Conservation (phyloP, 2,888 invertebrate genomes). For the Eretmocerus hayati region DNA sequence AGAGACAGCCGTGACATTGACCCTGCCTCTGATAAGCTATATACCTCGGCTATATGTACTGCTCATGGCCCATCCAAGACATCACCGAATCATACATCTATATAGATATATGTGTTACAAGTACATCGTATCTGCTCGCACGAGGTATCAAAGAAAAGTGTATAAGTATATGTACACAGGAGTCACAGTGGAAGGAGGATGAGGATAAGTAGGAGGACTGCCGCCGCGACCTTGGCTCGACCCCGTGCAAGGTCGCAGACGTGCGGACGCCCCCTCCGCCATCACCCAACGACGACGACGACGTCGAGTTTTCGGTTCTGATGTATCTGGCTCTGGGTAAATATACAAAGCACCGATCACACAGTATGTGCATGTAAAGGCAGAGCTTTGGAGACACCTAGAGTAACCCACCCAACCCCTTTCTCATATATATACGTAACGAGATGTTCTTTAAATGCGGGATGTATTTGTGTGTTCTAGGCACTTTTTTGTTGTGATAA, state of each 20-base stretch:
- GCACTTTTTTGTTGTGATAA: too few relatives aligned
- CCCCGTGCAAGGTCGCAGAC: conserved; percentile 39
- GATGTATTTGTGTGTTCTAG: too few relatives aligned
- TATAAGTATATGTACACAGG: background rate
- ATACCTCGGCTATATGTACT: too few relatives aligned
- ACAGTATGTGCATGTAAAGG: too few relatives aligned
- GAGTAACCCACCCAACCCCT: too few relatives aligned
- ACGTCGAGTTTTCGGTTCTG: too few relatives aligned
- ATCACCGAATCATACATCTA: background rate
- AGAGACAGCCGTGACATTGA: conserved; percentile 37
- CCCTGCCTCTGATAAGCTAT: conserved; percentile 45
- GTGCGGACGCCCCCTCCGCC: conserved; percentile 31
- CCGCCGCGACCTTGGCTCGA: conserved; percentile 36
- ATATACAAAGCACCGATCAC: too few relatives aligned
- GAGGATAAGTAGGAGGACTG: conserved; percentile 13
- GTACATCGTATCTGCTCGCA: background rate
- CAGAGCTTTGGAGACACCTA: too few relatives aligned
- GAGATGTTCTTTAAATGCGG: too few relatives aligned
- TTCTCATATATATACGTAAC: too few relatives aligned
- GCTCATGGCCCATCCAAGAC: background rate
- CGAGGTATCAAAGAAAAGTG: background rate
- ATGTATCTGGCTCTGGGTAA: too few relatives aligned
- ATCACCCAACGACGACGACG: background rate
- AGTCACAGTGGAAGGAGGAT: conserved; percentile 7
- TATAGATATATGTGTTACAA: background rate